These are phyloP conservation scores for Climacteris rufus DNA, from an alignment of 2,113 vertebrate genomes.

Conservation along the genomic window DNA sequence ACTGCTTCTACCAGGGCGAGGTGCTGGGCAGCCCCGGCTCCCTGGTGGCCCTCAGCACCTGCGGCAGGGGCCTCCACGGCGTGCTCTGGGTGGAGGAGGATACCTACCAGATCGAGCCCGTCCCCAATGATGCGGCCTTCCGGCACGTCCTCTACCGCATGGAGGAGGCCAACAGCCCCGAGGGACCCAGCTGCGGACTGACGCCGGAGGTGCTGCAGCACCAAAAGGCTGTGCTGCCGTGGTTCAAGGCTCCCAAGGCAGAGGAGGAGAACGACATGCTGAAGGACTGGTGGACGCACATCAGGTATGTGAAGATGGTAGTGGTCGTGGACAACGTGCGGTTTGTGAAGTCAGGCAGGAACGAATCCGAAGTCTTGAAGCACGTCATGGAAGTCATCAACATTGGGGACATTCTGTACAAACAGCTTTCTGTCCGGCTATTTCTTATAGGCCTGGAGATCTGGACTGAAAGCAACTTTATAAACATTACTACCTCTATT, in stretches of 20 bases:
- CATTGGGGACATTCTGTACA: background rate
- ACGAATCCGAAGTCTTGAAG: background rate
- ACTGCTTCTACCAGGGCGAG: conserved; percentile 53
- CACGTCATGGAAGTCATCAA: conserved; percentile 19
- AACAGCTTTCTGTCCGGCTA: conserved; percentile 1
- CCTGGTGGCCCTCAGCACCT: conserved; percentile 25
- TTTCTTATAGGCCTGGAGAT: conserved; percentile 54
- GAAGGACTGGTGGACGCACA: background rate
- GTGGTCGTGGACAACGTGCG: background rate
- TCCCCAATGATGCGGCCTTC: background rate
- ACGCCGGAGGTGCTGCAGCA: background rate
- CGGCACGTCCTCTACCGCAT: conserved; percentile 52
- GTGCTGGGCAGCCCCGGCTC: conserved; percentile 35
- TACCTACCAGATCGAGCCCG: conserved; percentile 49
- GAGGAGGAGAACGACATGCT: background rate
- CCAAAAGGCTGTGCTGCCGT: background rate
- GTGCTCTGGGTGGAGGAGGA: background rate
- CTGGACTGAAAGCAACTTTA: conserved; percentile 49
- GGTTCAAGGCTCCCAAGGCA: background rate
- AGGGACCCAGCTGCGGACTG: background rate
- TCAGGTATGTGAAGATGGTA: background rate
- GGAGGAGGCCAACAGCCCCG: background rate
- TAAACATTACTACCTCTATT: background rate
- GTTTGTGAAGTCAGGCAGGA: background rate
- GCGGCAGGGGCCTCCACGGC: conserved; percentile 4